Evolutionary conservation across 2,888 invertebrate genomes (phyloP), one percentile per base, ranked within the genome.

Genomic region (Stenotaenia linearis): DNA sequence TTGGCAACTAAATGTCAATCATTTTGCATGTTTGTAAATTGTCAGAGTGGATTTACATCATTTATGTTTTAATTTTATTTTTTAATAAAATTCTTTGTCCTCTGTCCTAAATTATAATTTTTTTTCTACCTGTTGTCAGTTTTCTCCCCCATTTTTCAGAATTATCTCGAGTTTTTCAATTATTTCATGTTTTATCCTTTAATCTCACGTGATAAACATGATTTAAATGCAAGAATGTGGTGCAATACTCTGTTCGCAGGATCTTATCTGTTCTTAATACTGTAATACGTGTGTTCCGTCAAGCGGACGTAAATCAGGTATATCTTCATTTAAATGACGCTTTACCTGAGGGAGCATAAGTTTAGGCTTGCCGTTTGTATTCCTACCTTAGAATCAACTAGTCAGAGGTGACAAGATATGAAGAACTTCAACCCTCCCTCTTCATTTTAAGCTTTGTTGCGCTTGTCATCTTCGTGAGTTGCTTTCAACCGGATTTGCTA

Each of bases 341-440:
- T 15, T 40, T n/a, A 40, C 40, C 40, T 21, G 56, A 18, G 10
- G 56, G 56, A 9, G 56, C 21, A 23, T 9, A 21, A 23, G 23
- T 5, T 56, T 23, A 56, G 56, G 6, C 1, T 50, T 50, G 50
- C 50, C 50, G 50, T 50, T 50, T 50, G 50, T 50, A 50, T 50
- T 50, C 50, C 21, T 50, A 56, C 56, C 21, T 56, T n/a, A 56
- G 56, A 56, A 56, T 56, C 56, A 56, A 18, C 56, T 56, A 56
- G 56, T 56, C 56, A 56, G 56, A 56, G 56, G 56, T 56, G 56
- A 56, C 56, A 56, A 56, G 56, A 56, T 56, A 56, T 56, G 56
- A 56, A 56, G 56, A 18, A 23, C 23, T 23, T 18, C 18, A 21
- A 21, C 56, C 56, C 56, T 18, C 56, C 56, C 56, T 56, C 56